Evolutionary conservation across 2,113 vertebrate species (phyloP).

Genomic region (Thermophis baileyi): DNA sequence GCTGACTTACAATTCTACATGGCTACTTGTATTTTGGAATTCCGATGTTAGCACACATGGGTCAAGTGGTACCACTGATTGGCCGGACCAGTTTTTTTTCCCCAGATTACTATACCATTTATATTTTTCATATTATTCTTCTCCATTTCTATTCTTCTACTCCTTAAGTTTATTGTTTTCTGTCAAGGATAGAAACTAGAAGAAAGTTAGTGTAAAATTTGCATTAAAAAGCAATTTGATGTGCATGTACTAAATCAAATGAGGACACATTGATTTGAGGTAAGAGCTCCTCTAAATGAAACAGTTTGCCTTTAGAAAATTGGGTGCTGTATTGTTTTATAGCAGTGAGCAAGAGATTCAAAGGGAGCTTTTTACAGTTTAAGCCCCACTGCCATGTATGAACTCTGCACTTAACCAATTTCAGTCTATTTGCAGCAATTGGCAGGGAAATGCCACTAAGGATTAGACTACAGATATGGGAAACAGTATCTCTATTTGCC

Average conservation of each 20-base stretch:
- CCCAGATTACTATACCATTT: background rate
- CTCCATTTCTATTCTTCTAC: background rate
- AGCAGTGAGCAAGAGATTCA: background rate
- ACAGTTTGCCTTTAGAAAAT: background rate
- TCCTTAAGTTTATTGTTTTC: background rate
- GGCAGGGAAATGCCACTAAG: background rate
- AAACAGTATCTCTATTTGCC: background rate
- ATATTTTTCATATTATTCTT: background rate
- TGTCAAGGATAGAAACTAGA: no score
- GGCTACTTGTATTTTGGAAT: background rate
- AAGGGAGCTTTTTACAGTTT: background rate
- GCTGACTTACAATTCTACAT: background rate
- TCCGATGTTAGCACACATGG: background rate
- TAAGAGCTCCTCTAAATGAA: background rate
- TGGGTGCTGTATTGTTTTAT: background rate
- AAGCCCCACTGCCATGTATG: background rate
- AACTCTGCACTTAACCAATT: background rate
- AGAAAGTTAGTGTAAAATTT: background rate
- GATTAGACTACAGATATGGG: background rate
- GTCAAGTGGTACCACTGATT: background rate
- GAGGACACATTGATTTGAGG: background rate
- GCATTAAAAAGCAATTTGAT: background rate
- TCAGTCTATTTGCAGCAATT: background rate
- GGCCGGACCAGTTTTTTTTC: background rate
- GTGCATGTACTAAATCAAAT: background rate